These are phyloP conservation scores for Piscicola geometra DNA, from an alignment of 2,888 invertebrate genomes.

Conservation along the genomic window DNA sequence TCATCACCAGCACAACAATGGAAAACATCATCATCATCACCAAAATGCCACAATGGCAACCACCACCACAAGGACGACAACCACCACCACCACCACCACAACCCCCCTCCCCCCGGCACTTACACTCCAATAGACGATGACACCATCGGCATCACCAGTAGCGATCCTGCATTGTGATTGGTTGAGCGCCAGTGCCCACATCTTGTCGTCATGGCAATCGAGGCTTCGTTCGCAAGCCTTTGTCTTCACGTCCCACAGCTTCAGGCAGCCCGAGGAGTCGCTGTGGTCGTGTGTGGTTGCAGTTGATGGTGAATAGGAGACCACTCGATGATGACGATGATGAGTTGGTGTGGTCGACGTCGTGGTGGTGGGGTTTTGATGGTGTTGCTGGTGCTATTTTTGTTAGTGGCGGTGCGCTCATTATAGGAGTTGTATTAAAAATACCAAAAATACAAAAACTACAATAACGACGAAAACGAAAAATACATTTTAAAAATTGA, in stretches of 20 bases:
- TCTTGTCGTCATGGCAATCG: constrained; percentile 79
- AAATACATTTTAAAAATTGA: no score
- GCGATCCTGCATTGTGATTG: constrained; percentile 67
- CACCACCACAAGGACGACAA: no score
- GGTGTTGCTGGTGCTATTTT: no score
- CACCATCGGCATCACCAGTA: constrained; percentile 83
- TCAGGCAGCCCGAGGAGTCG: constrained; percentile 59
- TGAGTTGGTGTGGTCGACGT: no score
- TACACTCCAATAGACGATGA: constrained; percentile 72
- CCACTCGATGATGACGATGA: no score
- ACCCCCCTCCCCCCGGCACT: constrained; percentile 11
- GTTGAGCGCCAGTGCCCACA: constrained; percentile 59
- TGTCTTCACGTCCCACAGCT: constrained; percentile 85
- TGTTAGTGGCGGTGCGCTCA: no score
- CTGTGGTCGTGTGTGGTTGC: neutral
- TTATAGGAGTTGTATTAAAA: no score
- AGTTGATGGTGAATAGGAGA: no score
- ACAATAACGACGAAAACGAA: no score
- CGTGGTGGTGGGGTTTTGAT: no score
- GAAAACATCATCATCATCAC: neutral
- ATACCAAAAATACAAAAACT: no score
- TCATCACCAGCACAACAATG: neutral
- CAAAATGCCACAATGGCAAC: neutral
- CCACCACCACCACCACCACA: no score
- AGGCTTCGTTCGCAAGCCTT: constrained; percentile 79